Percentiles rank a stretch among this genome's conserved stretches.
These are phyloP conservation scores for Dasyurus viverrinus DNA, from an alignment of 2,113 vertebrate species.

Conservation along the genomic window DNA sequence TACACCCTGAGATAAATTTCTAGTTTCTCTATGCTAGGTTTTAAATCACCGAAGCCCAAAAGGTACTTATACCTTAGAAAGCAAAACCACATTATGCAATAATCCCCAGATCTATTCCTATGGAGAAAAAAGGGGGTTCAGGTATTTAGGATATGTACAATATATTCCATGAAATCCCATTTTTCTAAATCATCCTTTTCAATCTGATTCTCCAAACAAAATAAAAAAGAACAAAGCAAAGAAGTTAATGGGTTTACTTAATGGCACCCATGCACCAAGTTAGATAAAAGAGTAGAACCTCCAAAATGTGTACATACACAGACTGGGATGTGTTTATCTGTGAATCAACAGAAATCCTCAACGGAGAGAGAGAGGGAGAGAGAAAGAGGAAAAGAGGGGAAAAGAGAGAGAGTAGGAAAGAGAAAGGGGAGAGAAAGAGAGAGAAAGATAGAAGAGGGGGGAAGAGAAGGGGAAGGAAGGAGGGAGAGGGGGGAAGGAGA, in stretches of 20 bases:
- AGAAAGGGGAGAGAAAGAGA: too few species aligned
- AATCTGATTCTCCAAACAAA: background rate
- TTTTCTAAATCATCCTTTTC: background rate
- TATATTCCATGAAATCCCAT: background rate
- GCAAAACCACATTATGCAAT: background rate
- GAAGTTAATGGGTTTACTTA: background rate
- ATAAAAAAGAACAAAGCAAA: background rate
- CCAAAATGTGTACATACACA: background rate
- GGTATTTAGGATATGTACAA: background rate
- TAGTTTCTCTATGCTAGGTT: background rate
- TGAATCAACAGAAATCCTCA: background rate
- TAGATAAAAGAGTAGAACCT: background rate
- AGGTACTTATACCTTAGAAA: background rate
- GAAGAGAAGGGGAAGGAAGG: too few species aligned
- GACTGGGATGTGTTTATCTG: background rate
- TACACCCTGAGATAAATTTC: background rate
- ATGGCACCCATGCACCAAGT: background rate
- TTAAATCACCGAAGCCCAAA: background rate
- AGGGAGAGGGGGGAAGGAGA: too few species aligned
- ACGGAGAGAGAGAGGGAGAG: background rate
- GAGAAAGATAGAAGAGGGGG: too few species aligned
- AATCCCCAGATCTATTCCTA: background rate
- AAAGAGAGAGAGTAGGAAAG: background rate
- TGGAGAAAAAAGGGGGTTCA: background rate
- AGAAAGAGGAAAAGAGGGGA: too few species aligned